Conservation (phyloP, 2,113 vertebrate genomes). For the Scartelaos histophorus region DNA sequence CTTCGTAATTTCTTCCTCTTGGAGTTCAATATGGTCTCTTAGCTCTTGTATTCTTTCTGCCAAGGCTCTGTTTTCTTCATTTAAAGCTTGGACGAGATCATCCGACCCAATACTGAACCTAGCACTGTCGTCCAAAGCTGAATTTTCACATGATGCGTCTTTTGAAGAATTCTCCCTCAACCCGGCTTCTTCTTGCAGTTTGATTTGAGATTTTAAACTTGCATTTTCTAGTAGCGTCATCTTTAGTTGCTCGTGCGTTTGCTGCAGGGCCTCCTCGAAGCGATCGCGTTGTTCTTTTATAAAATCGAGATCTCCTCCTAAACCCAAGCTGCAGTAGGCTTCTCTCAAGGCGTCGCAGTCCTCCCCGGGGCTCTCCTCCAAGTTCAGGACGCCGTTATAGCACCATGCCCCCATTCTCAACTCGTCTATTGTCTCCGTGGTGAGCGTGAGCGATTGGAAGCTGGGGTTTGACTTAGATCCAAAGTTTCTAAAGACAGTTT, state of each 20-base stretch:
- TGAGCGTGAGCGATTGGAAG: constrained; percentile 15
- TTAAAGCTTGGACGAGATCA: constrained; percentile 61
- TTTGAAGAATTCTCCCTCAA: background rate
- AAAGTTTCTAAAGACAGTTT: constrained; percentile 21
- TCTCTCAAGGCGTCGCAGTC: constrained; percentile 28
- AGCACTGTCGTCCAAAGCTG: constrained; percentile 11
- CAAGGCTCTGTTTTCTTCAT: constrained; percentile 74
- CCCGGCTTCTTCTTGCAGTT: constrained; percentile 22
- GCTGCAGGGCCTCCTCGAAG: constrained; percentile 41
- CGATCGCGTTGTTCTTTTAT: constrained; percentile 37
- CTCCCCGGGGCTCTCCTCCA: constrained; percentile 31
- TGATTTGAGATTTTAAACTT: constrained; percentile 44
- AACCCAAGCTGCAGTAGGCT: constrained; percentile 41
- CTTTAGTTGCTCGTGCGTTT: constrained; percentile 40
- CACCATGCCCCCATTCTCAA: constrained; percentile 37
- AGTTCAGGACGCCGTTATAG: constrained; percentile 22
- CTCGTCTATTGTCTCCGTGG: constrained; percentile 27
- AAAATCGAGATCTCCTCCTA: constrained; percentile 46
- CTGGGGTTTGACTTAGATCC: background rate
- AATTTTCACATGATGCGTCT: constrained; percentile 12
- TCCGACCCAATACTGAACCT: constrained; percentile 24
- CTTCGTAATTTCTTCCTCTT: constrained; percentile 32
- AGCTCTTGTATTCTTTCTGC: constrained; percentile 55
- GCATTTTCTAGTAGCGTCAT: constrained; percentile 47
- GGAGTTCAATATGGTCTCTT: constrained; percentile 50